Evolutionary conservation across 2,113 vertebrate species (phyloP).

Genomic region (Ammodytes dubius): DNA sequence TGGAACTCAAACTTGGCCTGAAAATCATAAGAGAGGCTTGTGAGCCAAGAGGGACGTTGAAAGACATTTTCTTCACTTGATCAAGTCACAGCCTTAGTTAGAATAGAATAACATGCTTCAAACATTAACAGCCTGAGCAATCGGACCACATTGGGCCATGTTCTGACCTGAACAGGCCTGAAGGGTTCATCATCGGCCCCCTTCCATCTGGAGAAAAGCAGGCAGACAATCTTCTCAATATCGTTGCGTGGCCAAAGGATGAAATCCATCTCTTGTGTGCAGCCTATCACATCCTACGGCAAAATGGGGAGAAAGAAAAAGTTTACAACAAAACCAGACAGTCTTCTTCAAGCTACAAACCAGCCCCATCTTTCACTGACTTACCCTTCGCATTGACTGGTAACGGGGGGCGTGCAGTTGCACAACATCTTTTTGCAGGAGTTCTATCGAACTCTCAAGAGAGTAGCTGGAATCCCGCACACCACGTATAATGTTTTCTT

Average conservation of each 20-base stretch:
- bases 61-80: too few species aligned
- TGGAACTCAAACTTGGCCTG: slow-evolving; percentile 99
- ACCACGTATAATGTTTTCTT: slow-evolving; percentile 98
- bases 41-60: slow-evolving; percentile 1
- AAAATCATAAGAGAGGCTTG: slow-evolving; percentile 16
- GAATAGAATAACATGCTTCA: not conserved
- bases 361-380: not conserved
- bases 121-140: not conserved
- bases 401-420: slow-evolving; percentile 99
- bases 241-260: slow-evolving; percentile 99
- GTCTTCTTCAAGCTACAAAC: too few species aligned
- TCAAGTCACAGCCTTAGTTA: not conserved
- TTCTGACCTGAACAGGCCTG: slow-evolving; percentile 96
- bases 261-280: slow-evolving; percentile 99
- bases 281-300: slow-evolving; percentile 95
- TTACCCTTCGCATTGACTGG: slow-evolving; percentile 99
- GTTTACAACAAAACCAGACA: not conserved
- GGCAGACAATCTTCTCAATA: slow-evolving; percentile 99
- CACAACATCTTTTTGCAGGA: slow-evolving; percentile 98
- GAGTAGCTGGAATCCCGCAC: slow-evolving; percentile 98
- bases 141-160: not conserved
- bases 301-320: not conserved
- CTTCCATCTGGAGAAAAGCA: slow-evolving; percentile 99
- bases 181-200: slow-evolving; percentile 95
- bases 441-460: slow-evolving; percentile 97